A percentile compares a stretch with the other conserved stretches of the same genome.
phyloP scores from a whole-genome alignment of 2,888 invertebrate species.

The Autographa gamma region DNA sequence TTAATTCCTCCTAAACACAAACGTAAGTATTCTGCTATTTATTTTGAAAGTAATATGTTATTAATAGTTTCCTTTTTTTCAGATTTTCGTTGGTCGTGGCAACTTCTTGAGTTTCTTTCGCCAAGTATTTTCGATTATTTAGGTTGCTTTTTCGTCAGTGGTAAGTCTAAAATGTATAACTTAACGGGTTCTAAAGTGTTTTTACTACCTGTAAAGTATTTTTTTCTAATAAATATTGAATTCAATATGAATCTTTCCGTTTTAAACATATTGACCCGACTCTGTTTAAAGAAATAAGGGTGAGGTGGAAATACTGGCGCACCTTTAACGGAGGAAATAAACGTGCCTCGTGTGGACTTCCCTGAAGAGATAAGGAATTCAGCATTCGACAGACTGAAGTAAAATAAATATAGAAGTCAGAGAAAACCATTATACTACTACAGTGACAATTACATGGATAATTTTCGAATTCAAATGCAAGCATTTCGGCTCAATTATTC shows the following conservation, averaged over 20 bases:
- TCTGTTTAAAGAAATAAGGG: constrained; percentile 77
- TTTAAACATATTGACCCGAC: constrained; percentile 74
- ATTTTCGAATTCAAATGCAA: constrained; percentile 6
- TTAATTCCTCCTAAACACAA: constrained; percentile 96
- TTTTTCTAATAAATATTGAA: constrained; percentile 85
- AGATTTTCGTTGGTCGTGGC: constrained; percentile 72
- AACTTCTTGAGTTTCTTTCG: constrained; percentile 57
- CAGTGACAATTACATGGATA: constrained; percentile 7
- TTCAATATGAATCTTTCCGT: constrained; percentile 80
- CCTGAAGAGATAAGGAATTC: constrained; percentile 70
- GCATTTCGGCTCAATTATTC: neutral
- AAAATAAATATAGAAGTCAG: constrained; percentile 46
- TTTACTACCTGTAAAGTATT: constrained; percentile 79
- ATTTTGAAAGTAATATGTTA: constrained; percentile 57
- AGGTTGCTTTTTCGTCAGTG: constrained; percentile 75
- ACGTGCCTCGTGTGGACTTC: constrained; percentile 68
- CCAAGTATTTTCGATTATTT: constrained; percentile 72
- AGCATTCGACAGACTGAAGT: constrained; percentile 64
- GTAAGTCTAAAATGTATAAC: constrained; percentile 88
- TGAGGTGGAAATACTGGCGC: constrained; percentile 69
- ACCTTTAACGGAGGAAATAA: constrained; percentile 66
- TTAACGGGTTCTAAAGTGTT: constrained; percentile 80
- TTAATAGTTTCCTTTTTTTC: constrained; percentile 83
- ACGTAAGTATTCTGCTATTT: constrained; percentile 92
- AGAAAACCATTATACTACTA: constrained; percentile 31